Evolutionary conservation across 1,140 invertebrate genomes (phyloP).

Genomic region (Stegodyphus dumicola): DNA sequence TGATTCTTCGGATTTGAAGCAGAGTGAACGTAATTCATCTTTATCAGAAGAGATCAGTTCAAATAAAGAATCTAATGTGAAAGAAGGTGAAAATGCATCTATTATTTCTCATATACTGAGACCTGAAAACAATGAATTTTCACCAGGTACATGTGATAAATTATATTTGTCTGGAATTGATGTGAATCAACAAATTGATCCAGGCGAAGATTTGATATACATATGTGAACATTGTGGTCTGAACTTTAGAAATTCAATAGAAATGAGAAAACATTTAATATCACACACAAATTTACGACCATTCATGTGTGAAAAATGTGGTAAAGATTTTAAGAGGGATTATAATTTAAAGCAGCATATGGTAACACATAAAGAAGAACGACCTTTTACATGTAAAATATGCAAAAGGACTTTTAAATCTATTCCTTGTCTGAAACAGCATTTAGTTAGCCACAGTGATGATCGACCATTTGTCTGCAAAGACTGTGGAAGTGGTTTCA

Average conservation of each 20-base stretch:
- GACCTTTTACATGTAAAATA: conserved; percentile 40
- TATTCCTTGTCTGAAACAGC: conserved; percentile 63
- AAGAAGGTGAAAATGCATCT: neutral
- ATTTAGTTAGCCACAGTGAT: conserved; percentile 65
- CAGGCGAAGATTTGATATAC: neutral
- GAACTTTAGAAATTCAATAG: neutral
- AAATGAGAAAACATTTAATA: conserved; percentile 28
- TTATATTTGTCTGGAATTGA: neutral
- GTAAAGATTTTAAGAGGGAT: conserved; percentile 22
- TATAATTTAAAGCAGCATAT: conserved; percentile 46
- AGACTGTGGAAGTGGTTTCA: conserved; percentile 58
- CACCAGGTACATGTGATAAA: conserved; percentile 12
- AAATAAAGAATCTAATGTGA: neutral
- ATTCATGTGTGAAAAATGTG: conserved; percentile 40
- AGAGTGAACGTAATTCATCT: neutral
- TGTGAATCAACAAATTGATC: conserved; percentile 15
- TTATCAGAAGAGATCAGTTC: neutral
- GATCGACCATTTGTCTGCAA: conserved; percentile 63
- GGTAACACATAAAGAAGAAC: conserved; percentile 32
- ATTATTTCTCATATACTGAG: neutral
- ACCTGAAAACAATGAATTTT: neutral
- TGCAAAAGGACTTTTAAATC: conserved; percentile 38
- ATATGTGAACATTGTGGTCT: conserved; percentile 54
- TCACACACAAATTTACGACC: conserved; percentile 18
- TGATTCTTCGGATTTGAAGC: neutral